Base-by-base conservation (phyloP, 2,888 invertebrate genomes). In the Helleia helle region DNA sequence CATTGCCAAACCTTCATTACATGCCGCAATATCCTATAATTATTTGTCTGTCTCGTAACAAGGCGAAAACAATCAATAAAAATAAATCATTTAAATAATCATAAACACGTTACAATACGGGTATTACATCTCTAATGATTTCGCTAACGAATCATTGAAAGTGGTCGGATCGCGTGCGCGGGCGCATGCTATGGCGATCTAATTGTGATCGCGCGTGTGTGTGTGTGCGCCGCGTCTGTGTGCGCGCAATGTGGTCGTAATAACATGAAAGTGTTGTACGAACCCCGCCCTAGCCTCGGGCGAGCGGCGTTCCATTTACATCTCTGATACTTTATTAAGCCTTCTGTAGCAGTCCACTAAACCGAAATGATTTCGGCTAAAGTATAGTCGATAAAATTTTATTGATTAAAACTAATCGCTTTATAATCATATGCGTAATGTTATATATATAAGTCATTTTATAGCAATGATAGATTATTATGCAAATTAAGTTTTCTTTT, bases 51-150 rank as follows among this genome's bases (percentile, higher is more conserved):
- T 84, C 84, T 79, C 55, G 73, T 74, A 81, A 73, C 83, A 81
- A 83, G 80, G 81, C 83, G 70, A 83, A 81, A 80, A 83, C 83
- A 77, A 84, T 83, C 81, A 84, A 84, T 84, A 84, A 83, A 83
- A 83, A 84, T 84, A 83, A 81, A 84, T 83, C 83, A 84, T 84
- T 84, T 83, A 81, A 83, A 84, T 83, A 81, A 80, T 77, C 76
- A 81, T 83, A 83, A 84, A 83, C 83, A 79, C 75, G 74, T 72
- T 79, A 83, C 83, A 84, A 81, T 81, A 72, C 74, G 68, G 71
- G 71, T 75, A 83, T 80, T 83, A 81, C 81, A 81, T 83, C 81
- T 81, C 77, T 84, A 84, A 84, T 83, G 83, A 83, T 81, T 84
- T 80, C 71, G 83, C 83, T 84, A 84, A 84, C 83, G 83, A 84